These are phyloP conservation scores for Tychaedon coryphoeus DNA, from an alignment of 2,113 vertebrate species.

Conservation along the genomic window DNA sequence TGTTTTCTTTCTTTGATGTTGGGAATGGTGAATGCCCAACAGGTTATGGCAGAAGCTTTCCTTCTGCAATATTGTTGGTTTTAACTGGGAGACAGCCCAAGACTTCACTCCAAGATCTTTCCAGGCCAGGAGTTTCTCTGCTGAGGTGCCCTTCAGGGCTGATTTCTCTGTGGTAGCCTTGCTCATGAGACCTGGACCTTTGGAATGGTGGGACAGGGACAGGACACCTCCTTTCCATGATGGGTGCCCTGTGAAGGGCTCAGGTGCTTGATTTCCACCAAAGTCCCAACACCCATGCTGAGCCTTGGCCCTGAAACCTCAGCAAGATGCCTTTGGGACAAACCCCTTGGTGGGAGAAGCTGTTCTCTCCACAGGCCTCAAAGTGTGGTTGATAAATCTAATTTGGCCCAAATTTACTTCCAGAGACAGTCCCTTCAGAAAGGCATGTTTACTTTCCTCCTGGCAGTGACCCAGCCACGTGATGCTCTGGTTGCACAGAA, in stretches of 20 bases:
- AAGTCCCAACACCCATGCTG: fast-evolving
- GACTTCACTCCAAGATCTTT: background rate
- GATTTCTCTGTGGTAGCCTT: background rate
- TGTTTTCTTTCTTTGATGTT: background rate
- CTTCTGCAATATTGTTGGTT: background rate
- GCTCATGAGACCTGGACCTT: background rate
- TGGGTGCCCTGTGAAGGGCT: background rate
- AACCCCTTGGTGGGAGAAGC: background rate
- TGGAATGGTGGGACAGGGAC: background rate
- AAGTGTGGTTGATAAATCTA: background rate
- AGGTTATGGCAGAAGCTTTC: background rate
- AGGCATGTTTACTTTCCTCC: background rate
- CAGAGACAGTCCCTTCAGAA: background rate
- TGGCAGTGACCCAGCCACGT: background rate
- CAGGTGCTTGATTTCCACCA: background rate
- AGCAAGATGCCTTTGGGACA: background rate
- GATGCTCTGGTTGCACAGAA: background rate
- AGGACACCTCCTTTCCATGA: background rate
- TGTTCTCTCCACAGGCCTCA: background rate
- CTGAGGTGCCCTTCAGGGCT: background rate
- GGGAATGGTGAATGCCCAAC: background rate
- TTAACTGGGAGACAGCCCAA: background rate
- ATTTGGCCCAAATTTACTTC: background rate
- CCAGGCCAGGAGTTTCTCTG: background rate
- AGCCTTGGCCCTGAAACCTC: background rate